These are phyloP conservation scores for Daktulosphaira vitifoliae DNA, from an alignment of 1,140 invertebrate species.

Conservation along the genomic window DNA sequence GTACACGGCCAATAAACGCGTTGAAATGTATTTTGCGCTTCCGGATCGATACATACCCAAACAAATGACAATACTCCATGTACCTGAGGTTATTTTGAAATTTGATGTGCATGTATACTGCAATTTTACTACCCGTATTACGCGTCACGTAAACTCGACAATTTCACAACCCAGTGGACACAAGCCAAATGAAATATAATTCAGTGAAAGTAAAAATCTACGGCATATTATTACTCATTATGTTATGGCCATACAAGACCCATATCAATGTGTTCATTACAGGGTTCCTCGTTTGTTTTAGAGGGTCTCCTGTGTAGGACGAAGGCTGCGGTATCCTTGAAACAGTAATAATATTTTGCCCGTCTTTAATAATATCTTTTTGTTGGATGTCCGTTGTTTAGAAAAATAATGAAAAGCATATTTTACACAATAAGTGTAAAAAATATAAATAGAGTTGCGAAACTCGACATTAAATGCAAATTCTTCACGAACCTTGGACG, in stretches of 20 bases:
- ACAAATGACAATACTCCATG: no score
- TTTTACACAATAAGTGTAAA: neutral
- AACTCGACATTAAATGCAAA: constrained; percentile 24
- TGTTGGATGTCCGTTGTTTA: constrained; percentile 9
- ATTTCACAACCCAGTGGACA: constrained; percentile 31
- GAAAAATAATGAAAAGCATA: constrained; percentile 19
- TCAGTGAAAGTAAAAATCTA: constrained; percentile 32
- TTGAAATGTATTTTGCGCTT: no score
- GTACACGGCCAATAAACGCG: no score
- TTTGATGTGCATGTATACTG: no score
- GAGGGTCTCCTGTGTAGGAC: neutral
- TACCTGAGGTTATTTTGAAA: no score
- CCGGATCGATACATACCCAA: no score
- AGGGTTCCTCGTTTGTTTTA: neutral
- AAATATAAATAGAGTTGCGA: neutral
- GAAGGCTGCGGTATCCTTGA: constrained; percentile 21
- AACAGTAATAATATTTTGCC: neutral
- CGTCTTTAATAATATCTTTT: neutral
- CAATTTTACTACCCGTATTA: no score
- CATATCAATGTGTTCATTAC: no score
- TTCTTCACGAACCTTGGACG: neutral
- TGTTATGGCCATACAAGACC: constrained; percentile 24
- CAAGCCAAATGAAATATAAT: constrained; percentile 27
- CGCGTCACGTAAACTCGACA: constrained; percentile 20
- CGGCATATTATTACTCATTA: constrained; percentile 21